Base-by-base conservation (phyloP, 2,113 vertebrate species). In the Burhinus bistriatus region DNA sequence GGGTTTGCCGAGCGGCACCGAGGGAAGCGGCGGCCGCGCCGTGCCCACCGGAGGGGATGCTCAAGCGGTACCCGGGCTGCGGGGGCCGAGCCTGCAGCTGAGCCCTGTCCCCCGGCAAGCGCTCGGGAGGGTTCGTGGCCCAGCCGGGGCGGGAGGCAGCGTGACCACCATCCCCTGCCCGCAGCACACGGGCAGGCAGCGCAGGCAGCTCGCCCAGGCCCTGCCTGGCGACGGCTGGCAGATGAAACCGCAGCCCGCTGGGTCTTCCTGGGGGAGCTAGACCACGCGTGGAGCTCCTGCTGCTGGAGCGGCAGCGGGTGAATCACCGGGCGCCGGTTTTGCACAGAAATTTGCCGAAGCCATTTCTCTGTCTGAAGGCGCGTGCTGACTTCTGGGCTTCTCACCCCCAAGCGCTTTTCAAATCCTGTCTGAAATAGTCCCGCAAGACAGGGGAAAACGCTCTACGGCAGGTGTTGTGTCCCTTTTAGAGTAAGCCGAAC, bases 321-420 rank as follows among this genome's bases (percentile, higher is more conserved):
- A 86, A 95, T 86, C 55, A 15, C 52, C 0, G 0, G 61, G 62
- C 8, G 2, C 62, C 2, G 15, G 5, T 47, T 87, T 58, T 13
- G 21, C 29, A 12, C 42, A 11, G 75, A 23, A 44, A 42, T 58
- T 38, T n/a, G 40, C 58, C 12, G 30, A 42, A 69, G 61, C 25
- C 0, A 1, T 44, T 30, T 30, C 65, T 70, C 52, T 26, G 40
- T 55, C 62, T 77, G 75, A 42, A 94, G 59, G 73, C 11, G 1
- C 44, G 3, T 1, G 13, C 45, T 8, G 20, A 16, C 15, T 90
- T 61, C 59, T 44, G 40, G 49, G 58, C 71, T 90, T 76, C 36
- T 36, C 4, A 2, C 30, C 36, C 23, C 52, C 1, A n/a, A 4
- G 11, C 2, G 15, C 59, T 77, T 85, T 70, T 57, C 78, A 52